A percentile compares a stretch with the other conserved stretches of the same genome.
Evolutionary conservation across 2,797 vertebrate genomes (phyloP).

Genomic region (Pteropus rufus): DNA sequence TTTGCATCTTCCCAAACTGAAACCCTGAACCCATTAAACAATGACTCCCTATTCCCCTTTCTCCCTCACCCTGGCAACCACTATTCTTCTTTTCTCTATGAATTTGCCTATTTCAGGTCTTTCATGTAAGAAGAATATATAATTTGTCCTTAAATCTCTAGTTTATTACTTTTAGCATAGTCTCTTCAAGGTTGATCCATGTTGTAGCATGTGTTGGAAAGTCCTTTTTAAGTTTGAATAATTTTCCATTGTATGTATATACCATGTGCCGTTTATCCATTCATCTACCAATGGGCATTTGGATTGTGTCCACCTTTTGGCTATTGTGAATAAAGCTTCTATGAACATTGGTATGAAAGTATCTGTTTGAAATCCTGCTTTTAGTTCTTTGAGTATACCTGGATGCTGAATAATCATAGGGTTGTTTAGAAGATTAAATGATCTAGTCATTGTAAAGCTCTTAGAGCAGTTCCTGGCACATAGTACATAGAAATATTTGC

Average conservation of each 20-base stretch:
- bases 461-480: background rate
- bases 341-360: background rate
- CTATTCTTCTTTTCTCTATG: background rate
- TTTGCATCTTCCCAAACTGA: background rate
- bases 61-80: too few relatives aligned
- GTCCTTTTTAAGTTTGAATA: background rate
- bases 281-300: background rate
- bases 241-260: background rate
- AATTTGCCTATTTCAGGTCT: background rate
- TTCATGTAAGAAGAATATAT: background rate
- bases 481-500: background rate
- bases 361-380: background rate
- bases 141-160: background rate
- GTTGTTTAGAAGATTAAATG: background rate
- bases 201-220: background rate
- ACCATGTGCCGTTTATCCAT: background rate
- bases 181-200: background rate
- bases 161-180: background rate
- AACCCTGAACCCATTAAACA: background rate
- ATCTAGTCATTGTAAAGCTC: background rate
- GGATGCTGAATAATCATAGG: background rate
- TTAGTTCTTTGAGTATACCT: background rate
- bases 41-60: background rate
- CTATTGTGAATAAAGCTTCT: background rate
- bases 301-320: background rate